Percentiles rank a stretch among this genome's conserved stretches.
These are phyloP conservation scores for Vesta saturnalis DNA, from an alignment of 2,888 invertebrate genomes.

Conservation along the genomic window DNA sequence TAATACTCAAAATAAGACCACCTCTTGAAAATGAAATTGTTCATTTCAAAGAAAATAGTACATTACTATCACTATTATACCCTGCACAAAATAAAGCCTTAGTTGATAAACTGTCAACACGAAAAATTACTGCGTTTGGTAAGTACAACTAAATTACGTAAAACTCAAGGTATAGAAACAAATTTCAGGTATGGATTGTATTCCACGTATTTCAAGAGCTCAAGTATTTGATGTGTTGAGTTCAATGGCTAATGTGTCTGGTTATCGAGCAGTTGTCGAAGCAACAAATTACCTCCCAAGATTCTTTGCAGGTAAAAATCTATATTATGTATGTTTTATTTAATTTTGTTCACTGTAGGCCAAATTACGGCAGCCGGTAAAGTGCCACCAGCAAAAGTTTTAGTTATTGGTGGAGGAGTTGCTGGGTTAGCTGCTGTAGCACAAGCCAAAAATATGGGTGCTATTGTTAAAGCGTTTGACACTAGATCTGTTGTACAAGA, in stretches of 20 bases:
- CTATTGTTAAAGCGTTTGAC: constrained; percentile 88
- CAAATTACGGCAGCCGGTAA: constrained; percentile 92
- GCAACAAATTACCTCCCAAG: constrained; percentile 90
- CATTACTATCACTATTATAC: constrained; percentile 84
- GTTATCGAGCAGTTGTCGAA: constrained; percentile 89
- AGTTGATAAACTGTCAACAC: constrained; percentile 73
- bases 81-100: constrained; percentile 84
- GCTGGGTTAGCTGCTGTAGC: constrained; percentile 88
- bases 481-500: constrained; percentile 85
- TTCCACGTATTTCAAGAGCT: constrained; percentile 87
- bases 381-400: constrained; percentile 88
- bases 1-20: constrained; percentile 82
- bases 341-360: constrained; percentile 63
- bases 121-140: constrained; percentile 84
- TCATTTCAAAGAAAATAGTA: constrained; percentile 72
- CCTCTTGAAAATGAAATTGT: constrained; percentile 73
- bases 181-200: constrained; percentile 83
- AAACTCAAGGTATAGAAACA: background rate
- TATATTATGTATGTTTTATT: constrained; percentile 13
- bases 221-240: constrained; percentile 91
- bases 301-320: constrained; percentile 79
- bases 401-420: constrained; percentile 90
- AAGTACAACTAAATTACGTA: constrained; percentile 51
- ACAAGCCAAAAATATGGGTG: constrained; percentile 89
- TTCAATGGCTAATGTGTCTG: constrained; percentile 92